Conservation (phyloP, 2,888 invertebrate genomes). For the Physocephala rufipes region DNA sequence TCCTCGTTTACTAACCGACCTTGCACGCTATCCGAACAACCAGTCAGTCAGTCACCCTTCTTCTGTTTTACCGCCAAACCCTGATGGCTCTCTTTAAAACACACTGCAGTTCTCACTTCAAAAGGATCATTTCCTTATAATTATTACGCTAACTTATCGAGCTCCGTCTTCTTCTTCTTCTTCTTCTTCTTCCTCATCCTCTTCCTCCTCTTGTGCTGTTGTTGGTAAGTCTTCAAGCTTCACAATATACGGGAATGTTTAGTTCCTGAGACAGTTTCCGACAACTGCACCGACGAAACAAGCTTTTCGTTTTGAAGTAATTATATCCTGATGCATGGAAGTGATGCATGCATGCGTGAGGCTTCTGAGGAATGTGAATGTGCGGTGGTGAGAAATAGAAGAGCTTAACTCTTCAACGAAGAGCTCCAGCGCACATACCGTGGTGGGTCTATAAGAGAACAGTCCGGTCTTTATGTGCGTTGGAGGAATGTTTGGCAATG, state of each 20-base stretch:
- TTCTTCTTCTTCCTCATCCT: too few species aligned
- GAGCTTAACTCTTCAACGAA: neutral
- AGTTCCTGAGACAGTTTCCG: neutral
- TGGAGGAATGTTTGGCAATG: too few species aligned
- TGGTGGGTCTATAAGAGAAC: too few species aligned
- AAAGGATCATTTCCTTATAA: neutral
- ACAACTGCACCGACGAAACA: neutral
- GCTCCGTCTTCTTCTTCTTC: too few species aligned
- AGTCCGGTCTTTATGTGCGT: too few species aligned
- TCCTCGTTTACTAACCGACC: too few species aligned
- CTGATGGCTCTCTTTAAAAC: neutral
- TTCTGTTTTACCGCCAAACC: too few species aligned
- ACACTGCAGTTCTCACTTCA: too few species aligned
- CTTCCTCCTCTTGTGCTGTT: neutral
- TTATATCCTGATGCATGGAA: conserved; percentile 22
- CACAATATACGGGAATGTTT: neutral
- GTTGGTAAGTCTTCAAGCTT: neutral
- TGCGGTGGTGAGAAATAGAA: neutral
- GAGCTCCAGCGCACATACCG: neutral
- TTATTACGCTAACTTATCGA: neutral
- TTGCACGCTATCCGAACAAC: neutral
- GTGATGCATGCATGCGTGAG: neutral
- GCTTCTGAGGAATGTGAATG: neutral
- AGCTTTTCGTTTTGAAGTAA: conserved; percentile 10
- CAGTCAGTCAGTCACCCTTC: neutral